Conservation (phyloP, 1,140 invertebrate genomes). For the Lamellibrachia luymesi region DNA sequence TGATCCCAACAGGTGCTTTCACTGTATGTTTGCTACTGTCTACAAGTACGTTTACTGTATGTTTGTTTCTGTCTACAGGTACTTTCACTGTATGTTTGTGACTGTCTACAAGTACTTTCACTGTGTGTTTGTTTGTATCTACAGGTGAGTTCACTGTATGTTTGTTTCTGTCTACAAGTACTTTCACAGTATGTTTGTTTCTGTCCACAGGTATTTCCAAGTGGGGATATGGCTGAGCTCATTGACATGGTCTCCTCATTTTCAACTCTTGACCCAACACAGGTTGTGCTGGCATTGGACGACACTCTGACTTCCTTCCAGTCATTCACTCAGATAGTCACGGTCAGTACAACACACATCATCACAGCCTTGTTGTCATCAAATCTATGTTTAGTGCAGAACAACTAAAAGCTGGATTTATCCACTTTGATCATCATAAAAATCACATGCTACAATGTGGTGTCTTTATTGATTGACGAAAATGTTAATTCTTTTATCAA, state of each 20-base stretch:
- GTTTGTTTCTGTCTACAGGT: too few relatives aligned
- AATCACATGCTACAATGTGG: too few relatives aligned
- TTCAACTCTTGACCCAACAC: not conserved
- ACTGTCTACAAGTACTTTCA: not conserved
- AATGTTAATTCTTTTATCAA: too few relatives aligned
- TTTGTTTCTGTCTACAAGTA: not conserved
- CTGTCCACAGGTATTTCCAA: not conserved
- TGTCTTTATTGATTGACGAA: too few relatives aligned
- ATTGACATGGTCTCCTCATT: not conserved
- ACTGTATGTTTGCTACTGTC: too few relatives aligned
- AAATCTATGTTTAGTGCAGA: too few relatives aligned
- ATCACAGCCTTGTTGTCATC: too few relatives aligned
- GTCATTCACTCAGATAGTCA: not conserved
- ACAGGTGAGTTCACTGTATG: not conserved
- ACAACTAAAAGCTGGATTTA: too few relatives aligned
- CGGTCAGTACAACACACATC: not conserved
- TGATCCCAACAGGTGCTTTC: too few relatives aligned
- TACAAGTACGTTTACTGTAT: too few relatives aligned
- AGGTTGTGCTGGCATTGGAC: not conserved
- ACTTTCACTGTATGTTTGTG: too few relatives aligned
- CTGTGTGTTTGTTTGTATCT: not conserved
- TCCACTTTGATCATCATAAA: too few relatives aligned
- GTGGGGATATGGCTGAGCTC: not conserved
- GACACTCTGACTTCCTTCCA: not conserved
- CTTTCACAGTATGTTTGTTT: not conserved